A percentile compares a stretch with the other conserved stretches of the same genome.
Evolutionary conservation across 2,888 invertebrate genomes (phyloP).

Genomic region (Itoplectis maculator): DNA sequence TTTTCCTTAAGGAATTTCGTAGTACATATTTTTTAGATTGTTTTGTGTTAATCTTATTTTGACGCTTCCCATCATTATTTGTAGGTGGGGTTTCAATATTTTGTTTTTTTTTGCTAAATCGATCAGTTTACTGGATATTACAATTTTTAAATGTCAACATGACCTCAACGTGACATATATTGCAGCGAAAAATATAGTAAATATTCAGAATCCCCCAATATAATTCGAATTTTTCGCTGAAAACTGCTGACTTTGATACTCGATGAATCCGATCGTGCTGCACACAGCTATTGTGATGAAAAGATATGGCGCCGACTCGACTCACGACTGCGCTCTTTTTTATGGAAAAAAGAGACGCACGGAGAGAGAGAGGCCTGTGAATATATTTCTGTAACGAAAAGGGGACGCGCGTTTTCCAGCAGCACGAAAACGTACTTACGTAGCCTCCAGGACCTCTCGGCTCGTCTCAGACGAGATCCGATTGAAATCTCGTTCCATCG

Average conservation of each 20-base stretch:
- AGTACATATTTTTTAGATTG: no score
- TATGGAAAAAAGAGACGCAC: conserved; percentile 38
- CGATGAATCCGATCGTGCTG: conserved; percentile 59
- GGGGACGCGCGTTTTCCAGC: conserved; percentile 34
- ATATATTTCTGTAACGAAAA: conserved; percentile 49
- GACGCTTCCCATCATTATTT: no score
- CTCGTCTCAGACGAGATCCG: conserved; percentile 51
- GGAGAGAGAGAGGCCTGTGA: conserved; percentile 37
- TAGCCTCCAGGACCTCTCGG: conserved; percentile 38
- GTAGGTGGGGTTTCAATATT: no score
- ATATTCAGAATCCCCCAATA: not conserved
- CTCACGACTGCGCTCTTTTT: conserved; percentile 37
- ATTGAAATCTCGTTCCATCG: conserved; percentile 64
- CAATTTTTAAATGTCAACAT: not conserved
- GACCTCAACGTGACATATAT: no score
- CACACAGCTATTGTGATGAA: conserved; percentile 49
- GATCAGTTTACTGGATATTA: no score
- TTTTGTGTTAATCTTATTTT: no score
- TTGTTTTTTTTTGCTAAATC: no score
- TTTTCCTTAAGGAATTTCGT: no score
- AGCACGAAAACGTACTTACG: conserved; percentile 60
- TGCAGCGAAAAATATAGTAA: not conserved
- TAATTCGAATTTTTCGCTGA: conserved; percentile 5
- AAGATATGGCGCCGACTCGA: conserved; percentile 54
- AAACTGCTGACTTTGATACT: conserved; percentile 60